Percentiles rank a stretch among this genome's conserved stretches.
Evolutionary conservation across 1,140 invertebrate species (phyloP).

Genomic region (Anastrepha obliqua): DNA sequence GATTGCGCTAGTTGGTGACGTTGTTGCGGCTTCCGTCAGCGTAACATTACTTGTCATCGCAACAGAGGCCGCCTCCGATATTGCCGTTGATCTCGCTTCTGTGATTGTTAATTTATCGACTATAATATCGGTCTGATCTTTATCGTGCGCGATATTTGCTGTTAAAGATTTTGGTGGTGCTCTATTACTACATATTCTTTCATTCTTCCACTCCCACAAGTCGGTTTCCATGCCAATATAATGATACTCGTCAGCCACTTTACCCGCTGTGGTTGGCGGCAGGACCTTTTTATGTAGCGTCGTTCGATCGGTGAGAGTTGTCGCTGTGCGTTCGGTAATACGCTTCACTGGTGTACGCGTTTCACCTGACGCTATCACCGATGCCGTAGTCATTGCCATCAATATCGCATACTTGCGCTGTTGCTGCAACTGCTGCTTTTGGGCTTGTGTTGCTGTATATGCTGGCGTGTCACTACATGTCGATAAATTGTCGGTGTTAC

Average conservation of each 20-base stretch:
- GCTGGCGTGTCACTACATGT: constrained; percentile 66
- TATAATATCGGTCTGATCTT: too few relatives aligned
- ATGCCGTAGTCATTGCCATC: constrained; percentile 72
- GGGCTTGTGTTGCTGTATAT: constrained; percentile 20
- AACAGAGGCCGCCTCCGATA: too few relatives aligned
- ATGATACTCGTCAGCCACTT: neutral
- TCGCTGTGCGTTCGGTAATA: neutral
- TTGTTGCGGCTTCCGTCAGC: neutral
- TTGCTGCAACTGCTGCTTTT: constrained; percentile 66
- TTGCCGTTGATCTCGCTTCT: too few relatives aligned
- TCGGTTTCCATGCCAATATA: neutral
- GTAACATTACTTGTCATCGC: too few relatives aligned
- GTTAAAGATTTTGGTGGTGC: too few relatives aligned
- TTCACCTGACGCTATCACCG: constrained; percentile 72
- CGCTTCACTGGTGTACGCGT: constrained; percentile 60
- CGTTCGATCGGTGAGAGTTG: neutral
- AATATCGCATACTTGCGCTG: constrained; percentile 68
- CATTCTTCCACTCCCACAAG: neutral
- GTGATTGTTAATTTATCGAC: too few relatives aligned
- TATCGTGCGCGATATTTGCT: too few relatives aligned
- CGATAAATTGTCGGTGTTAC: constrained; percentile 69
- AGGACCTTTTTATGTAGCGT: neutral
- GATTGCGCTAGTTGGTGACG: neutral
- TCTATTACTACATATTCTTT: too few relatives aligned
- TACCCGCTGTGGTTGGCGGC: neutral